phyloP scores from a whole-genome alignment of 2,113 vertebrate genomes.

The Ictidomys tridecemlineatus region DNA sequence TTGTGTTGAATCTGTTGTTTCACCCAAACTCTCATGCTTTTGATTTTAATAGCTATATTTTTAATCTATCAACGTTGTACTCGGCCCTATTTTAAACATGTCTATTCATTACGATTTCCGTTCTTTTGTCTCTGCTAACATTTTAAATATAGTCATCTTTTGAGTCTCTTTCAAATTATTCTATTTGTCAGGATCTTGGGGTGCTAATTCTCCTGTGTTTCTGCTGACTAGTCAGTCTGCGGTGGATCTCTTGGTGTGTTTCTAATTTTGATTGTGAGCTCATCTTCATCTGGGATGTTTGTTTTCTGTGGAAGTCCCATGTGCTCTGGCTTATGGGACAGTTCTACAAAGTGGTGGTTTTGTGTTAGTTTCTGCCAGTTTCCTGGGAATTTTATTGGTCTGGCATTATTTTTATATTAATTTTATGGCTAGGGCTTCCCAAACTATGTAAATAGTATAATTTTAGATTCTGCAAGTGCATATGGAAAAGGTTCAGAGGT shows the following conservation, averaged over 20 bases:
- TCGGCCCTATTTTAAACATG: slow-evolving; percentile 23
- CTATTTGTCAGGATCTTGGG: not conserved
- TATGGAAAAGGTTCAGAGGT: slow-evolving; percentile 47
- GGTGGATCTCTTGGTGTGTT: not conserved
- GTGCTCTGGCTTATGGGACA: slow-evolving; percentile 22
- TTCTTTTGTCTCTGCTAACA: slow-evolving; percentile 5
- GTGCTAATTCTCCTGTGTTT: not conserved
- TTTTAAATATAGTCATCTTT: not conserved
- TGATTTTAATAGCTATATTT: not conserved
- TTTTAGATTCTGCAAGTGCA: slow-evolving; percentile 36
- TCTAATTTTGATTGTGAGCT: slow-evolving; percentile 64
- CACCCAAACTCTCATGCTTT: not conserved
- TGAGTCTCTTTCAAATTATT: slow-evolving; percentile 14
- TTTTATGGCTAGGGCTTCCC: slow-evolving; percentile 60
- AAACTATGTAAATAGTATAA: slow-evolving; percentile 52
- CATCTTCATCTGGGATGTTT: slow-evolving; percentile 54
- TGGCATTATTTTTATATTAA: slow-evolving; percentile 54
- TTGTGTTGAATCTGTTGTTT: not conserved
- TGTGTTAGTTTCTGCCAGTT: slow-evolving; percentile 60
- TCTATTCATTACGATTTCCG: not conserved
- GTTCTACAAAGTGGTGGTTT: slow-evolving; percentile 55
- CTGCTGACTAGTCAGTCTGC: not conserved
- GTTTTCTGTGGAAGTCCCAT: slow-evolving; percentile 39
- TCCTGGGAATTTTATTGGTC: slow-evolving; percentile 56
- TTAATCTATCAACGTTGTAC: not conserved